These are phyloP conservation scores for Agriotes lineatus DNA, from an alignment of 2,888 invertebrate genomes.

Conservation along the genomic window DNA sequence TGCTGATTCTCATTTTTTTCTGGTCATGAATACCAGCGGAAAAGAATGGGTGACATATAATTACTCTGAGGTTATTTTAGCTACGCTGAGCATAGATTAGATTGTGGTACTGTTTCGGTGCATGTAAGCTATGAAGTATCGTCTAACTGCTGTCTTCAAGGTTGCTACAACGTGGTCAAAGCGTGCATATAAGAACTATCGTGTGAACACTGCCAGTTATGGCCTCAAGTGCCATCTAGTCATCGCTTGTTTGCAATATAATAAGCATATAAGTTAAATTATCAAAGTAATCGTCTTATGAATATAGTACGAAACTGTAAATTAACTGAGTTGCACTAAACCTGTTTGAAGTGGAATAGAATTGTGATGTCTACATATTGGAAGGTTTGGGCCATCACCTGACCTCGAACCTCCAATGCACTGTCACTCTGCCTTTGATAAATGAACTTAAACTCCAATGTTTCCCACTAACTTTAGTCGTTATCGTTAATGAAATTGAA, in stretches of 20 bases:
- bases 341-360: neutral
- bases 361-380: conserved; percentile 3
- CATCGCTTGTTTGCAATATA: conserved; percentile 49
- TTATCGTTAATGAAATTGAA: conserved; percentile 2
- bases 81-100: conserved; percentile 39
- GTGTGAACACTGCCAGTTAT: conserved; percentile 52
- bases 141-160: conserved; percentile 12
- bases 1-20: neutral
- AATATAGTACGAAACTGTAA: conserved; percentile 16
- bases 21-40: neutral
- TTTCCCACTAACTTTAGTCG: conserved; percentile 8
- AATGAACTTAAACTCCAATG: conserved; percentile 31
- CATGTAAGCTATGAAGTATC: conserved; percentile 10
- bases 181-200: conserved; percentile 22
- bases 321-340: conserved; percentile 27
- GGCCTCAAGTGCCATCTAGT: conserved; percentile 52
- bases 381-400: conserved; percentile 1
- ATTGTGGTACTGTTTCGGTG: conserved; percentile 29
- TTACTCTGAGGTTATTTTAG: conserved; percentile 34
- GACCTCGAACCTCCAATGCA: conserved; percentile 7
- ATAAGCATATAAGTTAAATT: conserved; percentile 30
- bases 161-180: conserved; percentile 13
- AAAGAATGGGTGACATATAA: conserved; percentile 20
- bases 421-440: conserved; percentile 1
- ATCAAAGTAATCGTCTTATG: conserved; percentile 31